These are phyloP conservation scores for Sarcophilus harrisii DNA, from an alignment of 2,797 vertebrate species.

Conservation along the genomic window DNA sequence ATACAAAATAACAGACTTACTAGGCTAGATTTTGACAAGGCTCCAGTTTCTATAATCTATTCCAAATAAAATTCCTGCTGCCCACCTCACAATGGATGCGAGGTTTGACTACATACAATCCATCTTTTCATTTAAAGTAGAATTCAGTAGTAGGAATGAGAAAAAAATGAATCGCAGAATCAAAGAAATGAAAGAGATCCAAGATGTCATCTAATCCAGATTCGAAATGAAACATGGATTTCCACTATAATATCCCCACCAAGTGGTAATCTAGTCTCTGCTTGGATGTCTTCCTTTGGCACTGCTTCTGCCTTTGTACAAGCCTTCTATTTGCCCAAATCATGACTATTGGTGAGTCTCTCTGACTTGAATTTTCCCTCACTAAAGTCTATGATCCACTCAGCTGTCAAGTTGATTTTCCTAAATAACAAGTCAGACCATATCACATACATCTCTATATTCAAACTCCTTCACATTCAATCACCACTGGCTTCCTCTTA, in stretches of 20 bases:
- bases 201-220: neutral
- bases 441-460: neutral
- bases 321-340: neutral
- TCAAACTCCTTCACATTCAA: neutral
- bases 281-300: neutral
- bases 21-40: conserved; percentile 38
- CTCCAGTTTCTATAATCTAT: conserved; percentile 41
- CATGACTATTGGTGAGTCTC: neutral
- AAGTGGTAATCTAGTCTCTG: neutral
- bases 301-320: neutral
- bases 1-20: neutral
- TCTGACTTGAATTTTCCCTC: neutral
- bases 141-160: neutral
- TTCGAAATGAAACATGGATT: neutral
- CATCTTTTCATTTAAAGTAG: neutral
- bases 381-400: neutral
- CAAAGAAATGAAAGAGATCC: neutral
- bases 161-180: neutral
- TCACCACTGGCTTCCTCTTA: neutral
- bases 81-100: neutral
- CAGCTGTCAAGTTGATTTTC: neutral
- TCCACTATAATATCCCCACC: neutral
- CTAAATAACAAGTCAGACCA: neutral
- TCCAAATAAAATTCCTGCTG: neutral
- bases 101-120: neutral